Conservation (phyloP, 2,113 vertebrate species). For the Rhea pennata region DNA sequence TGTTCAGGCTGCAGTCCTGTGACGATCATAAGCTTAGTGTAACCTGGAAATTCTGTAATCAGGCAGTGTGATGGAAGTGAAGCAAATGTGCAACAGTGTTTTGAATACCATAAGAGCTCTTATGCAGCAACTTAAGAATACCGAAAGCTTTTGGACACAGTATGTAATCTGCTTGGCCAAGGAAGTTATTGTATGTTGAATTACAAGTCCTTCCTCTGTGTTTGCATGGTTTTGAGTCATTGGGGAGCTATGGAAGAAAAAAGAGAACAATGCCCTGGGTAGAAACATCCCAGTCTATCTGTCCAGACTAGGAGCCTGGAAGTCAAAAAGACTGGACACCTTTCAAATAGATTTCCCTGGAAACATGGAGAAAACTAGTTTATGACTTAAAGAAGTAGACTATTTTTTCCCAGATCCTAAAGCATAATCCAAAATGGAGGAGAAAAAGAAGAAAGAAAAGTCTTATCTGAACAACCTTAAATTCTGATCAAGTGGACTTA, state of each 20-base stretch:
- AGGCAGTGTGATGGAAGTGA: not conserved
- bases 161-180: not conserved
- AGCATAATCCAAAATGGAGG: not conserved
- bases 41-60: not conserved
- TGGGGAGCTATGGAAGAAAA: not conserved
- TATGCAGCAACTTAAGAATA: not conserved
- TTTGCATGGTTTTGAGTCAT: not conserved
- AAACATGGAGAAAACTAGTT: not conserved
- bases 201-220: not conserved
- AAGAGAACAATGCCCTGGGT: not conserved
- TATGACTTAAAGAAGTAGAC: not conserved
- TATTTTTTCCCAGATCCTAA: not conserved
- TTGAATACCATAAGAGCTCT: not conserved
- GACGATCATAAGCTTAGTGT: not conserved
- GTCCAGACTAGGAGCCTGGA: not conserved
- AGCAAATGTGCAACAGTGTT: not conserved
- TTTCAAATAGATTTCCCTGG: not conserved
- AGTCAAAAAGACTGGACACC: not conserved
- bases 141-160: not conserved
- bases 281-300: not conserved
- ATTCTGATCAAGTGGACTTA: not conserved
- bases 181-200: rapidly evolving
- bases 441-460: not conserved
- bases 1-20: not conserved
- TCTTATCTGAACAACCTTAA: not conserved